A percentile compares a stretch with the other conserved stretches of the same genome.
These are phyloP conservation scores for Spatulosminthurus flaviceps DNA, from an alignment of 2,888 invertebrate species.

Conservation along the genomic window DNA sequence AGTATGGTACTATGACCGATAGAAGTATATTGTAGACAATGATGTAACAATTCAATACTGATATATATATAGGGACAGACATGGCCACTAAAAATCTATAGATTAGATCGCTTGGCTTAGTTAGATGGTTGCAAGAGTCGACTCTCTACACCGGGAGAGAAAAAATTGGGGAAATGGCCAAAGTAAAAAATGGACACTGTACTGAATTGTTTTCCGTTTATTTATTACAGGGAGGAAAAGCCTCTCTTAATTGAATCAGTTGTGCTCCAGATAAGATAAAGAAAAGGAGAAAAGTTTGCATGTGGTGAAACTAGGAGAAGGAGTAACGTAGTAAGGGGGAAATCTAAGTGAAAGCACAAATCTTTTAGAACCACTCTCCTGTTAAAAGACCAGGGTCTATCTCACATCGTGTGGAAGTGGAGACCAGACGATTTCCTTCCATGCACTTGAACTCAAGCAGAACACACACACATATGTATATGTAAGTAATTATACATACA, in stretches of 20 bases:
- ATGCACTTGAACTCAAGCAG: constrained; percentile 1
- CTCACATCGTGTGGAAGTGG: neutral
- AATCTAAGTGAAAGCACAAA: constrained; percentile 22
- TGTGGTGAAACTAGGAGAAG: constrained; percentile 28
- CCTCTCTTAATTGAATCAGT: constrained; percentile 49
- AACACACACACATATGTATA: neutral
- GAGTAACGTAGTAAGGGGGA: neutral
- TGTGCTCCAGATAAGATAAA: constrained; percentile 45
- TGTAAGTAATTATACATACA: no score
- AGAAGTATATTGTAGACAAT: no score
- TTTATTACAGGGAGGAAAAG: constrained; percentile 47
- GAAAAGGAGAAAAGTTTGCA: constrained; percentile 41
- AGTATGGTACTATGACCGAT: no score
- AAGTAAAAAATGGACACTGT: constrained; percentile 38
- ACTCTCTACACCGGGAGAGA: constrained; percentile 7
- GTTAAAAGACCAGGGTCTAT: constrained; percentile 19
- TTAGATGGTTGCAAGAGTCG: neutral
- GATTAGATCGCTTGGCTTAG: no score
- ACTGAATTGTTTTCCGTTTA: constrained; percentile 44
- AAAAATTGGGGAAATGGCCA: constrained; percentile 10
- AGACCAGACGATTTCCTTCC: constrained; percentile 18
- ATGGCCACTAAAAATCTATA: no score
- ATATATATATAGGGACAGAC: no score
- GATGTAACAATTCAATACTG: no score
- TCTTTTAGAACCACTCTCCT: constrained; percentile 18